Conservation (phyloP, 1,140 invertebrate species). For the Drosophila mayri region DNA sequence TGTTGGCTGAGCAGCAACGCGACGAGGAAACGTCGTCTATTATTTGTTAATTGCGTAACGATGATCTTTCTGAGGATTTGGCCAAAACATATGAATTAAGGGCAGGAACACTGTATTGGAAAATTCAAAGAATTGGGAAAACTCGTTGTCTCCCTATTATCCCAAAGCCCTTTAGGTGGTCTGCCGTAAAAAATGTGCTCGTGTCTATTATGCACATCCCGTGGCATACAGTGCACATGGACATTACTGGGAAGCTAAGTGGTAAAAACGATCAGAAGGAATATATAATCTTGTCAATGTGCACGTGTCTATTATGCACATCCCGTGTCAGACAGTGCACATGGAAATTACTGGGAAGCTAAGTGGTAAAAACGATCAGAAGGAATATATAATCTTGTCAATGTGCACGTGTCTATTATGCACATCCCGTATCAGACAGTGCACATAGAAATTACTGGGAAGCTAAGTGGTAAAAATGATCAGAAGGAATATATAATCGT, state of each 20-base stretch:
- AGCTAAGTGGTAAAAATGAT: no score
- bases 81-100: not conserved
- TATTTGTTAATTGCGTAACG: not conserved
- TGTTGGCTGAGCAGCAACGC: not conserved
- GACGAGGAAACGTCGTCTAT: not conserved
- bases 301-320: no score
- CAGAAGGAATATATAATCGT: no score
- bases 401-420: no score
- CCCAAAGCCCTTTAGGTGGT: not conserved
- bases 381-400: no score
- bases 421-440: no score
- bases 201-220: not conserved
- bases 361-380: no score
- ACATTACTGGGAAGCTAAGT: not conserved
- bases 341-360: no score
- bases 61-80: not conserved
- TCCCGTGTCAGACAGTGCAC: no score
- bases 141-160: not conserved
- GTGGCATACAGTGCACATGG: not conserved
- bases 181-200: not conserved
- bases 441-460: no score
- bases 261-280: not conserved
- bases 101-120: not conserved
- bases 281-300: no score
- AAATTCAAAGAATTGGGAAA: not conserved